These are phyloP conservation scores for Chroicocephalus ridibundus DNA, from an alignment of 2,113 vertebrate genomes.

Conservation along the genomic window DNA sequence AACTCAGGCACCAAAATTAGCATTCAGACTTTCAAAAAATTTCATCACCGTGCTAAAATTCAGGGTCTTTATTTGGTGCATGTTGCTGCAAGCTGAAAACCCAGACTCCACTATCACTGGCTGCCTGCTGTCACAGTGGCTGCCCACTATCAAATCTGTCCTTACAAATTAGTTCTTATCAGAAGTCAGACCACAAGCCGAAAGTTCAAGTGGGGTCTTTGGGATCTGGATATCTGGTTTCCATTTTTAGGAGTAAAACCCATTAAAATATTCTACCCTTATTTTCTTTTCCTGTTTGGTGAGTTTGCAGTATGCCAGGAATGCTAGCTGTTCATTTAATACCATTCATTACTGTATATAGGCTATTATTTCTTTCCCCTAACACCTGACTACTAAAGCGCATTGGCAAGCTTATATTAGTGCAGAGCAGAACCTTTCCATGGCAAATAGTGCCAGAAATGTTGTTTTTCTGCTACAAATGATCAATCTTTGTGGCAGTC, in stretches of 20 bases:
- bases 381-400: background rate
- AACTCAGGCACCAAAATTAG: background rate
- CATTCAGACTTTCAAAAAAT: background rate
- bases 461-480: background rate
- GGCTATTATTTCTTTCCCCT: background rate
- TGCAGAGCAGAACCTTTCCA: background rate
- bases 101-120: background rate
- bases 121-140: background rate
- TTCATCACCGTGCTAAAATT: background rate
- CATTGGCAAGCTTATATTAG: background rate
- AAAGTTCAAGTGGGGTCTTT: constrained; percentile 34
- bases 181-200: background rate
- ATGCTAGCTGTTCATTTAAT: background rate
- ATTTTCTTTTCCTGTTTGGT: constrained; percentile 20
- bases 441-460: background rate
- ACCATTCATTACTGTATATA: background rate
- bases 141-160: background rate
- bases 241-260: constrained; percentile 17
- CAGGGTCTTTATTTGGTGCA: background rate
- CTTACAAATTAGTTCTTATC: background rate
- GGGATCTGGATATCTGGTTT: background rate
- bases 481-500: background rate
- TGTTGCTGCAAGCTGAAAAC: background rate
- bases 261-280: background rate
- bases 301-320: background rate